Base-by-base conservation (phyloP, 2,888 invertebrate species). In the Julus scandinavius region DNA sequence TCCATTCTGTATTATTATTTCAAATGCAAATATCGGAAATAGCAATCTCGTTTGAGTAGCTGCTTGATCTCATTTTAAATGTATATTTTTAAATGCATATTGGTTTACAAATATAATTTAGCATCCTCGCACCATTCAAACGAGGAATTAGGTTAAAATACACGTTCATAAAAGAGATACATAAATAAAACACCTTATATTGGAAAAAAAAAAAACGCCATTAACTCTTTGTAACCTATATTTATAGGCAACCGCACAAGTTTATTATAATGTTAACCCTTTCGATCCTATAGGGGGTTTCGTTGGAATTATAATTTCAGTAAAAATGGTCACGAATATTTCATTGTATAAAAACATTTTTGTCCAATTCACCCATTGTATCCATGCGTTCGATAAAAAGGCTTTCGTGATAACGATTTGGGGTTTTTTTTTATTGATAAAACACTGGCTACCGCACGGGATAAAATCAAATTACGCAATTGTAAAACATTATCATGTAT, bases 201-300 rank as follows among this genome's bases (percentile, higher is more conserved):
- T 72, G 29, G 29, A 29, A 29, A 29, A 29, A 29, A 29, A 29
- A 29, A 72, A 72, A 29, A 72, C 72, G 3, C 29, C 29, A 29
- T 72, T 72, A 72, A n/a, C 72, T 72, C 72, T 72, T 72, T 72
- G 72, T 72, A 72, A 72, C 72, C 72, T 29, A 72, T 72, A 72
- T 72, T 72, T 72, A 63, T 63, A 63, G 63, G 63, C 20, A 63
- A 63, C 63, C 63, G 9, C 29, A 72, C 6, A 11, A 72, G 29
- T n/a, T n/a, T 72, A n/a, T 72, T 72, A 72, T 9, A 38, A 72
- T n/a, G 29, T 72, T 72, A 72, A 72, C 72, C 72, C 72, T 72
- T 72, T 29, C 72, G 72, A 72, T 29, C 72, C 72, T 29, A 72
- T 7, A 29, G 29, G 72, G 72, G 29, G 72, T 72, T 72, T 72